phyloP scores from a whole-genome alignment of 2,888 invertebrate genomes.

The Eilema caniola region DNA sequence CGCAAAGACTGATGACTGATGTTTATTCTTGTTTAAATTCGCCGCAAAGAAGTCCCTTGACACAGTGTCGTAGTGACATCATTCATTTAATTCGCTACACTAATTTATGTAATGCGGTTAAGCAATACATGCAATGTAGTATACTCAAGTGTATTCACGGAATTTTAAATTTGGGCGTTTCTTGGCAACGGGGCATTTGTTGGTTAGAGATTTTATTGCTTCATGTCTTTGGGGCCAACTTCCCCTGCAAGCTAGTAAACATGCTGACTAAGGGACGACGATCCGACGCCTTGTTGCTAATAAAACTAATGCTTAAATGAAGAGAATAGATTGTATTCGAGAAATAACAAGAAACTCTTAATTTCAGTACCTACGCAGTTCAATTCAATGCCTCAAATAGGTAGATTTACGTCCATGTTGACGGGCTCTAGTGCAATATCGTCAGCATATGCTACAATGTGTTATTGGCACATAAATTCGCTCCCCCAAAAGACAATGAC shows the following conservation, averaged over 20 bases:
- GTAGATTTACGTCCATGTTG: not conserved
- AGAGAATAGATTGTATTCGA: not conserved
- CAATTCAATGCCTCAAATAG: not conserved
- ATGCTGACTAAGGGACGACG: not conserved
- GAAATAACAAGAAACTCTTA: not conserved
- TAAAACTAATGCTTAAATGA: too few species aligned
- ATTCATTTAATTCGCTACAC: not conserved
- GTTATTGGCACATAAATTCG: constrained; percentile 29
- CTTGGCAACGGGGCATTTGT: not conserved
- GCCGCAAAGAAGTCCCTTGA: not conserved
- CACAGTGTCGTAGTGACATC: not conserved
- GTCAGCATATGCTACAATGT: constrained; percentile 31
- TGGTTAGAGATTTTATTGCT: not conserved
- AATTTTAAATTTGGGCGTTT: not conserved
- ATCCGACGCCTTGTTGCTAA: too few species aligned
- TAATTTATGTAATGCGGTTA: not conserved
- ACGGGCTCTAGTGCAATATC: not conserved
- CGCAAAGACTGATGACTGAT: too few species aligned
- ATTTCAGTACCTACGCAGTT: not conserved
- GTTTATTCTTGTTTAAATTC: not conserved
- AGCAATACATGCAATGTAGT: not conserved
- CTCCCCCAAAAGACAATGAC: constrained; percentile 18
- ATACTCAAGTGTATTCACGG: not conserved
- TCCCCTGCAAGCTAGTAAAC: not conserved
- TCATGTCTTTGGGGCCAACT: not conserved